Evolutionary conservation across 53 echinoderm and acorn worm species (phyloP).

Genomic region (Holothuria scabra): DNA sequence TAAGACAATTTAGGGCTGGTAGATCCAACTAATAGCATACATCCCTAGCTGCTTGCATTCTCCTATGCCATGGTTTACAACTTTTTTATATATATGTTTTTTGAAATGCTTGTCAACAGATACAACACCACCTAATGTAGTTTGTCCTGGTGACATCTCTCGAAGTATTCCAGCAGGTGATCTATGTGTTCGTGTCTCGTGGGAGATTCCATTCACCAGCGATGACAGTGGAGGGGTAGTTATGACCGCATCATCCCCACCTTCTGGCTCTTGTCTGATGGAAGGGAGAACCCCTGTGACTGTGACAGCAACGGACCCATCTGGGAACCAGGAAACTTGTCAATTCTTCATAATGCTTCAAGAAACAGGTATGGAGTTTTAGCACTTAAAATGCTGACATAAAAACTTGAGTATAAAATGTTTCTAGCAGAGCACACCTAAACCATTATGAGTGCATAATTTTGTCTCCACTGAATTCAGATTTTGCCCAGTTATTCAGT

Average conservation of each 20-base stretch:
- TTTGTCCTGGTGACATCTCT: constrained; percentile 7
- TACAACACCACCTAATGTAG: neutral
- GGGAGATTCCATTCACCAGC: constrained; percentile 5
- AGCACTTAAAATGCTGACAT: too few species aligned
- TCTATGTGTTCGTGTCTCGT: neutral
- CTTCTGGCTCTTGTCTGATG: constrained; percentile 1
- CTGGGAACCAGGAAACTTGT: constrained; percentile 2
- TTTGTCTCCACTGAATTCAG: too few species aligned
- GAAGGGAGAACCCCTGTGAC: neutral
- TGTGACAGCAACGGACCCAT: neutral
- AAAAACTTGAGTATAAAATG: too few species aligned
- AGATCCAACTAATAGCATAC: too few species aligned
- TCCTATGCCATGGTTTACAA: too few species aligned
- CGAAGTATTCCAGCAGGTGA: constrained; percentile 1
- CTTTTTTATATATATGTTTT: neutral
- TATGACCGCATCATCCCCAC: neutral
- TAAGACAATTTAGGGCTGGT: too few species aligned
- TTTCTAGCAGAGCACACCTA: too few species aligned
- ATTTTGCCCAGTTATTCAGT: too few species aligned
- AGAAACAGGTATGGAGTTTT: neutral
- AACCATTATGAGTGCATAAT: too few species aligned
- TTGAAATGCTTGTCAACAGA: neutral
- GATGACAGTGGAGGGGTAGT: constrained; percentile 11
- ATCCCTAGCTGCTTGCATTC: too few species aligned
- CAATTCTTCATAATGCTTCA: neutral